A percentile compares a stretch with the other conserved stretches of the same genome.
phyloP scores from a whole-genome alignment of 2,113 vertebrate genomes.

The Pterophyllum scalare region DNA sequence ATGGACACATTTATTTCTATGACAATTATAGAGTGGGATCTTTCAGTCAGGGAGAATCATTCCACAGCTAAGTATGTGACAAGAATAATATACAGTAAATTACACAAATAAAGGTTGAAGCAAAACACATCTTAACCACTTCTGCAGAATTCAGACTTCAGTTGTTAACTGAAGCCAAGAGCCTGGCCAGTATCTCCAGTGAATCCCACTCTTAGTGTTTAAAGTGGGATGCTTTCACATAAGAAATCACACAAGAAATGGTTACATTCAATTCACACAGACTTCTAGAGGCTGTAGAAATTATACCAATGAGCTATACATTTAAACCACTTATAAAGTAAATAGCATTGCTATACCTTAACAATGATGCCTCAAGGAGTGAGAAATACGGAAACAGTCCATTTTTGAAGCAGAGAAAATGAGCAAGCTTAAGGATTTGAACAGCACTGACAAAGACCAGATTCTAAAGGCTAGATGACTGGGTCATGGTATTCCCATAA shows the following conservation, averaged over 20 bases:
- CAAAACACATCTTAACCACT: slow-evolving; percentile 1
- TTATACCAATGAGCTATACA: not conserved
- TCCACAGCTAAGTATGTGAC: not conserved
- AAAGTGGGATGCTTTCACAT: not conserved
- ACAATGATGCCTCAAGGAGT: not conserved
- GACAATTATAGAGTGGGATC: slow-evolving; percentile 18
- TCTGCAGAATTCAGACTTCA: not conserved
- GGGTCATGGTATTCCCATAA: too few relatives aligned
- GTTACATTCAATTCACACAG: not conserved
- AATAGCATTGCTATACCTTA: not conserved
- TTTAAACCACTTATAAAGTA: not conserved
- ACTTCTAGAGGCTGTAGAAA: not conserved
- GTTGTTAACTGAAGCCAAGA: not conserved
- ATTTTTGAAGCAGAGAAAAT: not conserved
- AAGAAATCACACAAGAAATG: not conserved
- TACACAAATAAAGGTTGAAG: not conserved
- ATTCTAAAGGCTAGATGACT: slow-evolving; percentile 1
- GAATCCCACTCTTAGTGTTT: not conserved
- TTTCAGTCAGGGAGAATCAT: not conserved
- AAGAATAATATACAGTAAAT: slow-evolving; percentile 23
- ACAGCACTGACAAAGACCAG: not conserved
- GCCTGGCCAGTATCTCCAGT: not conserved
- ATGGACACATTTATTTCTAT: slow-evolving; percentile 25
- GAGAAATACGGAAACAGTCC: not conserved
- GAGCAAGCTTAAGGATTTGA: not conserved